phyloP scores from a whole-genome alignment of 2,888 invertebrate species.

The Shargacucullia verbasci region DNA sequence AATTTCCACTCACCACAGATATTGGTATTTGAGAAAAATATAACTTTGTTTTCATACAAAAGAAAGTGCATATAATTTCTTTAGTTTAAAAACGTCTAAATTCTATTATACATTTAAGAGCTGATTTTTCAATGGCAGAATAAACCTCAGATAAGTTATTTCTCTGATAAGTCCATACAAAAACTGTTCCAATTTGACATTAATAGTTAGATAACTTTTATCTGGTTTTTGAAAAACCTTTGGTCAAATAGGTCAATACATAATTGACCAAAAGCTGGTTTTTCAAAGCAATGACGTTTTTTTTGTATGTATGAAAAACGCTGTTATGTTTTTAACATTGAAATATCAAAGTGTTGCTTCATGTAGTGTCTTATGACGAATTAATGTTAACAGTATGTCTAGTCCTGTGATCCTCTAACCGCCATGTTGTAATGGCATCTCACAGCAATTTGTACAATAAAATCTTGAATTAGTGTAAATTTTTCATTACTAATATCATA shows the following conservation, averaged over 20 bases:
- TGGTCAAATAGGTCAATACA: no score
- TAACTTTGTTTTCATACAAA: constrained; percentile 11
- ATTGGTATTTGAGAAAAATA: constrained; percentile 37
- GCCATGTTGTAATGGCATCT: constrained; percentile 48
- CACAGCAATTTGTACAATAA: constrained; percentile 51
- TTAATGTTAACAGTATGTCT: constrained; percentile 43
- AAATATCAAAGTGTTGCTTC: constrained; percentile 26
- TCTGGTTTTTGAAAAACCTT: no score
- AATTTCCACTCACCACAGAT: constrained; percentile 19
- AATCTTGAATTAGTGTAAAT: constrained; percentile 51
- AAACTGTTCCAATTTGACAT: no score
- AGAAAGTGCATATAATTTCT: constrained; percentile 5
- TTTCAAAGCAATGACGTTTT: no score
- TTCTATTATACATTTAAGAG: no score
- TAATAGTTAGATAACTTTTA: no score
- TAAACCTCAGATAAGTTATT: no score
- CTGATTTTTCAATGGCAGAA: neutral
- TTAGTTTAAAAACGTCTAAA: neutral
- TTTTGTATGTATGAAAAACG: constrained; percentile 19
- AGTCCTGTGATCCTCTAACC: constrained; percentile 51
- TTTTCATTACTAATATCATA: constrained; percentile 53
- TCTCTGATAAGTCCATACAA: no score
- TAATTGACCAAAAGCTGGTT: no score
- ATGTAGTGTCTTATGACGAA: constrained; percentile 40
- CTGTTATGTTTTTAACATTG: constrained; percentile 15